phyloP scores from a whole-genome alignment of 2,797 vertebrate genomes.

The Pelodytes ibericus region DNA sequence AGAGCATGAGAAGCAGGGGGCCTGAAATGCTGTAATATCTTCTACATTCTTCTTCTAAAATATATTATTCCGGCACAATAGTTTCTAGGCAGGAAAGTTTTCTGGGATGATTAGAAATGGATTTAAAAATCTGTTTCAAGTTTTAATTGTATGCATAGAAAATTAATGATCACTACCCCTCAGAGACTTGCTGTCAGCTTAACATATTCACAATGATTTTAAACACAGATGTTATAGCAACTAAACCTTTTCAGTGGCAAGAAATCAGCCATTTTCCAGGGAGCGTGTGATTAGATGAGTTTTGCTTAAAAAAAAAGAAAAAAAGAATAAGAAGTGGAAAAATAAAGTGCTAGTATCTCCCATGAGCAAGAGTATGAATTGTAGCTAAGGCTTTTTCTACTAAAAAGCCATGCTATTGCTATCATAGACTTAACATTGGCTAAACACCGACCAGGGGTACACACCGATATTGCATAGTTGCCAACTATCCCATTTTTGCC shows the following conservation, averaged over 20 bases:
- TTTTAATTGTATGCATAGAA: conserved; percentile 81
- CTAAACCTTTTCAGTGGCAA: conserved; percentile 71
- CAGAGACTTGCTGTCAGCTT: conserved; percentile 75
- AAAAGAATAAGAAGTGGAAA: background rate
- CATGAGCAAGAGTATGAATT: too few species aligned
- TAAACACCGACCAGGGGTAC: too few species aligned
- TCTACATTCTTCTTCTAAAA: conserved; percentile 69
- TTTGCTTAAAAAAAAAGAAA: conserved; percentile 54
- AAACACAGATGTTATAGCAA: conserved; percentile 74
- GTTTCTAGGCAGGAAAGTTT: conserved; percentile 75
- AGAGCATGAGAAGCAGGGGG: conserved; percentile 65
- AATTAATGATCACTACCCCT: conserved; percentile 76
- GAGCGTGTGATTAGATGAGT: conserved; percentile 67
- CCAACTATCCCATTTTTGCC: too few species aligned
- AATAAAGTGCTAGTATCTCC: conserved; percentile 36
- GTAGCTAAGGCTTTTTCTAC: too few species aligned
- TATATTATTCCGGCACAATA: conserved; percentile 76
- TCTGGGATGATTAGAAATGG: conserved; percentile 77
- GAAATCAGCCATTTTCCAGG: conserved; percentile 64
- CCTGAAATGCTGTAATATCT: conserved; percentile 72
- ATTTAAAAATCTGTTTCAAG: conserved; percentile 76
- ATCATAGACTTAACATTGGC: too few species aligned
- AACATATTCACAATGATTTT: conserved; percentile 75
- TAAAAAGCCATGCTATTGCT: too few species aligned
- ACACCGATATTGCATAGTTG: too few species aligned